phyloP scores from a whole-genome alignment of 1,140 invertebrate species.

The Brachionus angularis region DNA sequence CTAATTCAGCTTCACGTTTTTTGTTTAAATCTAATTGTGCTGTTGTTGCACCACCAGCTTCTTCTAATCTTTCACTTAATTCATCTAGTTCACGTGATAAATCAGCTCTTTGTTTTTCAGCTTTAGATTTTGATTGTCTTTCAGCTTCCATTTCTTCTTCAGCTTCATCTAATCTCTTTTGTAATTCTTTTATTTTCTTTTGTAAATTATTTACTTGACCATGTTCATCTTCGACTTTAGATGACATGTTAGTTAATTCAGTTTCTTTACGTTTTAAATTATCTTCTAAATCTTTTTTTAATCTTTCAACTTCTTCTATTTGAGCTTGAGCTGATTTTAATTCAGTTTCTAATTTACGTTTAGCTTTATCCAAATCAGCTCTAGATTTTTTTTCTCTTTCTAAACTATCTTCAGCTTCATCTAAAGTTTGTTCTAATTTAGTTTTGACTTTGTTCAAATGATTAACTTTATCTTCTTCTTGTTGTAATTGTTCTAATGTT shows the following conservation, averaged over 20 bases:
- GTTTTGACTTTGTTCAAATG: slow-evolving; percentile 98
- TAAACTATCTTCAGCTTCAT: slow-evolving; percentile 91
- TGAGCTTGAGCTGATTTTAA: slow-evolving; percentile 96
- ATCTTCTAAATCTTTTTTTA: slow-evolving; percentile 95
- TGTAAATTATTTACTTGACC: slow-evolving; percentile 86
- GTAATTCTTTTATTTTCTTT: slow-evolving; percentile 96
- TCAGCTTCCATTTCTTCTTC: slow-evolving; percentile 96
- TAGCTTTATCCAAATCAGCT: slow-evolving; percentile 94
- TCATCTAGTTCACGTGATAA: slow-evolving; percentile 93
- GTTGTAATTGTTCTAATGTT: slow-evolving; percentile 88
- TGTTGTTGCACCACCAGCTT: slow-evolving; percentile 95
- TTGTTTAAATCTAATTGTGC: slow-evolving; percentile 99
- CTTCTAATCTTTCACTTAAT: slow-evolving; percentile 90
- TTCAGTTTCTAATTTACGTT: slow-evolving; percentile 86
- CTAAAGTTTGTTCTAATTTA: slow-evolving; percentile 93
- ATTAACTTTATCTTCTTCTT: slow-evolving; percentile 97
- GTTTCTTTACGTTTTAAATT: slow-evolving; percentile 75
- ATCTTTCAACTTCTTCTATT: slow-evolving; percentile 89
- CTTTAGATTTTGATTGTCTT: slow-evolving; percentile 74
- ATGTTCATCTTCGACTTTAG: slow-evolving; percentile 97
- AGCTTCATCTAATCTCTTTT: slow-evolving; percentile 79
- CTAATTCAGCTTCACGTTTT: slow-evolving; percentile 94
- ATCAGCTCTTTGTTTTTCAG: slow-evolving; percentile 94
- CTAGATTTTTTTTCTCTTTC: slow-evolving; percentile 97
- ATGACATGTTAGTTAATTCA: slow-evolving; percentile 85